Evolutionary conservation across 2,113 vertebrate genomes (phyloP).

Genomic region (Hemibagrus wyckioides): DNA sequence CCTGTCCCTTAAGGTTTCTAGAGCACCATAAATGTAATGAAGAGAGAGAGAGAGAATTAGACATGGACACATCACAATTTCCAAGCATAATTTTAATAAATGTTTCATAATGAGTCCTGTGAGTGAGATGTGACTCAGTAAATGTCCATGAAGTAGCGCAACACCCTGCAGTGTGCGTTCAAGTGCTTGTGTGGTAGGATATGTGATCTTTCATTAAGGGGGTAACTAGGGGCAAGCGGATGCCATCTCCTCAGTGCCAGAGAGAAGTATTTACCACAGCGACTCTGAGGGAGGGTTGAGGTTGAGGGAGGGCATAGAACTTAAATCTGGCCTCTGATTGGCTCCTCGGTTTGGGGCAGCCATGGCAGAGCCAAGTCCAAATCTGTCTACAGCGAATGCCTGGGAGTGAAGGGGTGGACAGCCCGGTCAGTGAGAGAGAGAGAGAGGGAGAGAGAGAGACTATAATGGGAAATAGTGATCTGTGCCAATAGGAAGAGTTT

Average conservation of each 20-base stretch:
- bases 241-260: constrained; percentile 31
- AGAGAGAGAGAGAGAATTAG: not conserved
- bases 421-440: constrained; percentile 13
- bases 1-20: not conserved
- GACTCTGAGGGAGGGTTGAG: not conserved
- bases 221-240: constrained; percentile 38
- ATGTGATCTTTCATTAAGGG: constrained; percentile 15
- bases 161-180: not conserved
- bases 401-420: constrained; percentile 32
- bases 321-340: constrained; percentile 39
- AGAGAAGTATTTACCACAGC: constrained; percentile 6
- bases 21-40: not conserved
- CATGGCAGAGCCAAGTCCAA: constrained; percentile 52
- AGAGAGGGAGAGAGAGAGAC: constrained; percentile 15
- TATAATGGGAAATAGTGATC: constrained; percentile 66
- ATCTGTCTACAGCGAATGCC: constrained; percentile 38
- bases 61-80: constrained; percentile 4
- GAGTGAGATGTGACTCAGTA: constrained; percentile 6
- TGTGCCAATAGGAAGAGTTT: constrained; percentile 80
- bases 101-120: constrained; percentile 26
- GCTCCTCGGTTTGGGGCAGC: constrained; percentile 44
- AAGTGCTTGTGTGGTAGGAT: constrained; percentile 45
- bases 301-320: constrained; percentile 13
- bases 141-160: constrained; percentile 18
- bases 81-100: constrained; percentile 24